Evolutionary conservation across 2,888 invertebrate species (phyloP).

Genomic region (Chrysolina americana): DNA sequence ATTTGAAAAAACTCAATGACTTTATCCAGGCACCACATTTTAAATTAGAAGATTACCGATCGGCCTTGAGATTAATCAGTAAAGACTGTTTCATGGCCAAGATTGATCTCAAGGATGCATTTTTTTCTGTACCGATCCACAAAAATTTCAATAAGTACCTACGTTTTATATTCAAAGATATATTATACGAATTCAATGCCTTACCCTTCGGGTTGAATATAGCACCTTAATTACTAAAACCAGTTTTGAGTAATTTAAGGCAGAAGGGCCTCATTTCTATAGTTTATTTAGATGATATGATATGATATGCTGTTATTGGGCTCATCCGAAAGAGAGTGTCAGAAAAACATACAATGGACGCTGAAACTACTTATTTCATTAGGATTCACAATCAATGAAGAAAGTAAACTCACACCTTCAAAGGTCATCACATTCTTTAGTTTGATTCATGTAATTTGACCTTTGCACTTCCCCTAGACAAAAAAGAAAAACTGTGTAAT

Average conservation of each 20-base stretch:
- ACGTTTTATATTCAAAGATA: background rate
- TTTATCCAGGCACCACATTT: background rate
- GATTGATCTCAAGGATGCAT: constrained; percentile 23
- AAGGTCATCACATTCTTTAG: constrained; percentile 11
- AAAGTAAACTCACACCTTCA: constrained; percentile 5
- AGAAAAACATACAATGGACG: constrained; percentile 14
- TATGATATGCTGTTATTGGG: constrained; percentile 9
- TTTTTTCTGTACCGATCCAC: constrained; percentile 7
- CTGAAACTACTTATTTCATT: constrained; percentile 6
- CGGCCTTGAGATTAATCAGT: background rate
- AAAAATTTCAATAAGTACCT: background rate
- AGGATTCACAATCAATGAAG: constrained; percentile 1
- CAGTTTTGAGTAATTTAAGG: constrained; percentile 2
- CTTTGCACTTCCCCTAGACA: constrained; percentile 1
- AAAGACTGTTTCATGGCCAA: constrained; percentile 1
- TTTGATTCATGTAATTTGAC: background rate
- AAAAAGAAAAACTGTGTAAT: background rate
- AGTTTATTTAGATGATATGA: constrained; percentile 14
- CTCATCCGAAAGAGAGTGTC: background rate
- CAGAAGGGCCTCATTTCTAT: constrained; percentile 6
- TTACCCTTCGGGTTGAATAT: constrained; percentile 6
- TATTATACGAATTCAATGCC: background rate
- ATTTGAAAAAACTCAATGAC: constrained; percentile 14
- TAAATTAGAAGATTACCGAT: constrained; percentile 11
- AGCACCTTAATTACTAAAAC: constrained; percentile 17